These are phyloP conservation scores for Pteropus rufus DNA, from an alignment of 2,797 vertebrate species.

Conservation along the genomic window DNA sequence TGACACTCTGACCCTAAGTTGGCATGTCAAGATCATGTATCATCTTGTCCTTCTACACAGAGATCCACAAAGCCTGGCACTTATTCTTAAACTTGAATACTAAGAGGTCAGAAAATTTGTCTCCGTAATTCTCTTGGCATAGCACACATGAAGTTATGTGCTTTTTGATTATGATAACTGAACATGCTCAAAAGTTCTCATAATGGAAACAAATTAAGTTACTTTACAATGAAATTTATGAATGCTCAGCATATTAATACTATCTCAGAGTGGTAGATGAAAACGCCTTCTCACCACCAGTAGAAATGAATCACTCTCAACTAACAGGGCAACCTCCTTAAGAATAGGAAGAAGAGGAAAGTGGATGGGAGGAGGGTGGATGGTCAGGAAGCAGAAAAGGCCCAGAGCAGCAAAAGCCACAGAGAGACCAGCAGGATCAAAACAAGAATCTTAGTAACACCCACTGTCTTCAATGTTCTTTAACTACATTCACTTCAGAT, in stretches of 20 bases:
- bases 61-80: not conserved
- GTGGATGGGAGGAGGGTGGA: not conserved
- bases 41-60: not conserved
- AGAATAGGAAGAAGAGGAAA: conserved; percentile 28
- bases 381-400: not conserved
- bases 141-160: conserved; percentile 45
- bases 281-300: conserved; percentile 37
- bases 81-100: not conserved
- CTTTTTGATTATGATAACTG: conserved; percentile 65
- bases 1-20: not conserved
- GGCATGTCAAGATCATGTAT: not conserved
- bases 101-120: conserved; percentile 42
- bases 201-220: conserved; percentile 68
- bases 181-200: conserved; percentile 51
- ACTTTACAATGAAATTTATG: conserved; percentile 61
- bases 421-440: not conserved
- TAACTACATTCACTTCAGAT: not conserved
- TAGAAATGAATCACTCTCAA: conserved; percentile 53
- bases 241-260: conserved; percentile 54
- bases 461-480: not conserved
- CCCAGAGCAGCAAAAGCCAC: not conserved
- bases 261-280: not conserved
- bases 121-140: conserved; percentile 43
- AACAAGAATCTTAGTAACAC: not conserved
- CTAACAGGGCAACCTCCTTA: conserved; percentile 24